Evolutionary conservation across 2,113 vertebrate genomes (phyloP), one percentile per base, ranked within the genome.

Genomic region (Prolemur simus): DNA sequence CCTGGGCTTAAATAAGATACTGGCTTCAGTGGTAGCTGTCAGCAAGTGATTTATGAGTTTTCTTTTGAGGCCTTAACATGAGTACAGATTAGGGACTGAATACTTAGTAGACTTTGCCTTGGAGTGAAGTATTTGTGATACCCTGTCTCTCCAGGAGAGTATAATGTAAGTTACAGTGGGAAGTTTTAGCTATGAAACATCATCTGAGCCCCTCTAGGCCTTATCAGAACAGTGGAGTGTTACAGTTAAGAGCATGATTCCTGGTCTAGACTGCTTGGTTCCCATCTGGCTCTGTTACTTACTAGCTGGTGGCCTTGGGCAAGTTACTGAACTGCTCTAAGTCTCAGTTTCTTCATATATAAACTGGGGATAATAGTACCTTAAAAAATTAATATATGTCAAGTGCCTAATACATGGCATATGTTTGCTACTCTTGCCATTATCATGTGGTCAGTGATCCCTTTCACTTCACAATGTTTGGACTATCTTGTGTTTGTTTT

Each of bases 401-500:
- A 49, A 15, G 49, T 60, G 47, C 42, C 58, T 94, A 52, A 20
- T 81, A 23, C 42, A n/a, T 58, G 39, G 10, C 37, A 77, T 63
- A 37, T 63, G 29, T 90, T 81, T 81, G 39, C 42, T 54, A 6
- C 73, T 90, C 0, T 71, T 29, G 60, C 29, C 12, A 21, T 74
- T 77, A 47, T 8, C 25, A 25, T 74, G 10, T 90, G 5, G 69
- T 7, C 25, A 29, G 0, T 69, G 6, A 17, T 82, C 42, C 17
- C 56, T 80, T 68, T 92, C 58, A n/a, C 5, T 89, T 74, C 27
- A 39, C 20, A 54, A 0, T 85, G 66, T 49, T 34, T 18, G 34
- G 23, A 47, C 34, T 56, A 2, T 25, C 58, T 98, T 76, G 32
- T n/a, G 54, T 98, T 96, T 97, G 10, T 94, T 95, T 93, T 98